These are phyloP conservation scores for Zelleria hepariella DNA, from an alignment of 2,888 invertebrate species.

Conservation along the genomic window DNA sequence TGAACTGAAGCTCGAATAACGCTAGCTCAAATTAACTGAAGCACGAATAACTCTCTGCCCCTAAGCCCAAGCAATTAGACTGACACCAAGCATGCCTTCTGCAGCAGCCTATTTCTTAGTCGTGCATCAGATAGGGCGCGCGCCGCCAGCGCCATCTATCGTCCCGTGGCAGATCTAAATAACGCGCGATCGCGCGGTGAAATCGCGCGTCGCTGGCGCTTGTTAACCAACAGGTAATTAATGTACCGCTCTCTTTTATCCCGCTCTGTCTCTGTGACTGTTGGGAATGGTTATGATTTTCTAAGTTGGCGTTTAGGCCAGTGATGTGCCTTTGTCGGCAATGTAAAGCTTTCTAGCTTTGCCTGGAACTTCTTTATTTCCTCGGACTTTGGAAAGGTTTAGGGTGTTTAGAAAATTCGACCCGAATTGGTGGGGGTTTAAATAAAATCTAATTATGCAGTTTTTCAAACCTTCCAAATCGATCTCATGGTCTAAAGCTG, in stretches of 20 bases:
- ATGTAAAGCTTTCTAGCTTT: neutral
- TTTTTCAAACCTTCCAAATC: no score
- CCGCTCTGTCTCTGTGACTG: conserved; percentile 27
- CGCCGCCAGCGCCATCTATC: conserved; percentile 52
- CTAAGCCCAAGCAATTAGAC: neutral
- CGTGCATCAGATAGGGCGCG: conserved; percentile 57
- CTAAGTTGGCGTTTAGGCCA: conserved; percentile 13
- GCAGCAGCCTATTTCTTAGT: conserved; percentile 15
- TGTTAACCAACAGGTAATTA: conserved; percentile 57
- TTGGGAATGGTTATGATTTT: conserved; percentile 51
- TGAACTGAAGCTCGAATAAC: no score
- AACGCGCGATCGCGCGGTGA: conserved; percentile 58
- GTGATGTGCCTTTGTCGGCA: neutral
- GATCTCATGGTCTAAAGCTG: no score
- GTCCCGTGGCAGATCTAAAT: conserved; percentile 58
- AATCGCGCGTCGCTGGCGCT: conserved; percentile 53
- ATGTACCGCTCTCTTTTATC: conserved; percentile 39
- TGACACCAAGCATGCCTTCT: neutral
- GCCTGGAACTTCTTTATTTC: no score
- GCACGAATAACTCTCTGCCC: no score
- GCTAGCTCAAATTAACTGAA: no score
- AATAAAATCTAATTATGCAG: no score
- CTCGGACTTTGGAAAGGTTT: no score
- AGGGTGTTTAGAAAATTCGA: no score
- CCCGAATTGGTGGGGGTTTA: no score